Conservation (phyloP, 2,888 invertebrate genomes). For the Euphydryas editha region DNA sequence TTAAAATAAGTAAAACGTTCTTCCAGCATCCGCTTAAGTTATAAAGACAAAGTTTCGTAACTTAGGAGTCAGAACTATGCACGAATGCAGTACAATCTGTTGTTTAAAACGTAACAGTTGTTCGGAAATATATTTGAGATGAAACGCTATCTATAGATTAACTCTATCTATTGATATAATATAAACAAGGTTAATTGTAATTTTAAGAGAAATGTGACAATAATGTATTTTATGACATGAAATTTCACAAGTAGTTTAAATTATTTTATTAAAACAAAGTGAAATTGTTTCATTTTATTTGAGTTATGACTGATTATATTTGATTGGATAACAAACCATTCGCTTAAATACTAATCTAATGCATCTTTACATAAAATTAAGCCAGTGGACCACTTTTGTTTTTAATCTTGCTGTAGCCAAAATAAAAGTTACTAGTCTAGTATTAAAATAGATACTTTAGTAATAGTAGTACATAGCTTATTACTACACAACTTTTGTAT, state of each 20-base stretch:
- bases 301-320: no score
- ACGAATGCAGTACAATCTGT: conserved; percentile 26
- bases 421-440: no score
- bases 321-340: no score
- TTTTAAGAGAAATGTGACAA: not conserved
- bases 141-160: not conserved
- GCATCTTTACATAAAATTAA: no score
- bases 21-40: conserved; percentile 17
- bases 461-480: no score
- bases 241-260: not conserved
- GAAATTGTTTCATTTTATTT: not conserved
- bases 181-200: not conserved
- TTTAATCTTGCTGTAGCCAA: no score
- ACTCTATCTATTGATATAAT: not conserved
- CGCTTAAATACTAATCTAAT: no score
- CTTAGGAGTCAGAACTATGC: conserved; percentile 25
- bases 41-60: conserved; percentile 16
- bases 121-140: conserved; percentile 17
- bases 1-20: conserved; percentile 9
- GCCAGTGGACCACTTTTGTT: no score
- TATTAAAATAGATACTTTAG: no score
- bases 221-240: not conserved
- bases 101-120: conserved; percentile 22
- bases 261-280: not conserved
- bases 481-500: no score